These are phyloP conservation scores for Apis mellifera DNA, from an alignment of 1,140 invertebrate species.

Conservation along the genomic window DNA sequence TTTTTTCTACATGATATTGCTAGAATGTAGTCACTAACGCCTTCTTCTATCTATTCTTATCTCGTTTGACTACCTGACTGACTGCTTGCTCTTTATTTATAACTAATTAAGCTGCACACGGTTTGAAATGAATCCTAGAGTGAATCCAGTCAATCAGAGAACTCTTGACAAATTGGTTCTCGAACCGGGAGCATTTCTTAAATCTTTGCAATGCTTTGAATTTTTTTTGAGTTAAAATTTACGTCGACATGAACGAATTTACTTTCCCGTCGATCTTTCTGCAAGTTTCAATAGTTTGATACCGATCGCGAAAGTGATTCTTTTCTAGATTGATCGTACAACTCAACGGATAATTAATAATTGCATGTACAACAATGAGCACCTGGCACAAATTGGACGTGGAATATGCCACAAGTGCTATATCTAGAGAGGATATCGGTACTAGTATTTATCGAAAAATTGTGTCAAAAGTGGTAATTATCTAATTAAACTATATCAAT, in stretches of 20 bases:
- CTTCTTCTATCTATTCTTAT: slow-evolving; percentile 70
- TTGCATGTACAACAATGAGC: slow-evolving; percentile 80
- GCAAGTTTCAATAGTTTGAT: too few relatives aligned
- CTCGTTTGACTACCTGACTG: slow-evolving; percentile 55
- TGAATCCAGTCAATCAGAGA: slow-evolving; percentile 42
- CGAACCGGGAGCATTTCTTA: too few relatives aligned
- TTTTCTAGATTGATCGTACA: not conserved
- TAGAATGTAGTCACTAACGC: slow-evolving; percentile 65
- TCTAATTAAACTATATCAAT: not conserved
- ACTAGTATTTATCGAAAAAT: slow-evolving; percentile 79
- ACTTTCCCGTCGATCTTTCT: too few relatives aligned
- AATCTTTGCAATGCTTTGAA: not conserved
- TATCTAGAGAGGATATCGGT: slow-evolving; percentile 84
- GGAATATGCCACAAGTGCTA: slow-evolving; percentile 83
- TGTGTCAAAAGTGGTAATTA: slow-evolving; percentile 23
- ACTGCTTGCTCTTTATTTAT: slow-evolving; percentile 75
- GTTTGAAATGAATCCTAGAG: slow-evolving; percentile 39
- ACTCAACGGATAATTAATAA: not conserved
- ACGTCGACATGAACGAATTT: not conserved
- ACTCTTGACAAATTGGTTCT: slow-evolving; percentile 7
- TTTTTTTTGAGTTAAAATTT: not conserved
- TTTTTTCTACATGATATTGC: slow-evolving; percentile 36
- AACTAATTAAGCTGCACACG: slow-evolving; percentile 76
- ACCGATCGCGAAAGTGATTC: not conserved
- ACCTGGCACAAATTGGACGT: slow-evolving; percentile 85